Base-by-base conservation (phyloP, 1,140 invertebrate species). In the Coenobita brevimanus region DNA sequence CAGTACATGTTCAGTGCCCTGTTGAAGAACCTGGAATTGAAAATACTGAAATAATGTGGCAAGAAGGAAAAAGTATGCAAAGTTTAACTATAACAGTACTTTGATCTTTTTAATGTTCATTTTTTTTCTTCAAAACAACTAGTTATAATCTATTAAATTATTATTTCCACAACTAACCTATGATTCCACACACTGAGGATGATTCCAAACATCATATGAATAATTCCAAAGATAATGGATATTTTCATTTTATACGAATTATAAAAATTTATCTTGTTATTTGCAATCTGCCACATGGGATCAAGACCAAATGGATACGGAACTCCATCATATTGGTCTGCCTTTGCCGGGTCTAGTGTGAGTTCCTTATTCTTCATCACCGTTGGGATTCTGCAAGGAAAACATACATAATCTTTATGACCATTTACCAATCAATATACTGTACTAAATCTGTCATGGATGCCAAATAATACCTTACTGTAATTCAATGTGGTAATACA, bases 231-330 rank as follows among this genome's bases (percentile, higher is more conserved):
- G 91, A 98, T 97, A 67, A 98, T 97, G 0, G 97, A 98, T 76
- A 98, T 96, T 93, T 98, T 98, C 97, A 98, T 98, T 93, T 98
- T 98, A 93, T 97, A 98, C 0, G 97, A 96, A 93, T 98, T 98
- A 89, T 97, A 94, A 91, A 97, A 98, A 67, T 97, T 96, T 83
- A 98, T 98, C 75, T 94, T 94, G 91, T 95, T 95, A 10, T 89
- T 89, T 2, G 94, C 89, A 50, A 96, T 93, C 93, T 98, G 97
- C 97, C 97, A 98, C 84, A 96, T 94, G 33, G 97, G 97, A 94
- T 98, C 97, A 82, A 98, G 91, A 36, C 98, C 98, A 89, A 98
- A 94, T 1, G 96, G 95, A 93, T 99, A 99, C 0, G 97, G 96
- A 82, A 92, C 87, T 24, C 93, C 92, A 0, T 91, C 91, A 84